Conservation (phyloP, 2,113 vertebrate species). For the Cisticola juncidis region DNA sequence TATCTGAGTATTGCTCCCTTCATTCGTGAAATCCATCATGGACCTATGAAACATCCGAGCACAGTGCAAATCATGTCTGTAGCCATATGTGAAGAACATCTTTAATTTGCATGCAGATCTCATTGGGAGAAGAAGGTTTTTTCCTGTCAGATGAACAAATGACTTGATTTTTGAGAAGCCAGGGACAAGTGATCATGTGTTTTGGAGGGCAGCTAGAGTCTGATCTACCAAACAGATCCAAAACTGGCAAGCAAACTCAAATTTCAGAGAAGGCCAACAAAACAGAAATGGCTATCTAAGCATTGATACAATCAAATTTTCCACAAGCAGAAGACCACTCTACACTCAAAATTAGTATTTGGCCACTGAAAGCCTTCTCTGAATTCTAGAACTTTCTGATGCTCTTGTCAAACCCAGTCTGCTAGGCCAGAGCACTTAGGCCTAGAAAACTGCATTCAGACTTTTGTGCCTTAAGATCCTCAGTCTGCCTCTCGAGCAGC, state of each 20-base stretch:
- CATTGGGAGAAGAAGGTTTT: background rate
- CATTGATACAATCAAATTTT: background rate
- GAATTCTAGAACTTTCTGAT: background rate
- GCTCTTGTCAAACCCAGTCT: background rate
- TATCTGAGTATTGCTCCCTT: slow-evolving; percentile 39
- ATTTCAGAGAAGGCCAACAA: background rate
- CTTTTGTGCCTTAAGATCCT: background rate
- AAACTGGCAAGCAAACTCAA: background rate
- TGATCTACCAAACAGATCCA: background rate
- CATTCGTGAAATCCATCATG: background rate
- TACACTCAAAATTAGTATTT: background rate
- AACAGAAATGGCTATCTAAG: background rate
- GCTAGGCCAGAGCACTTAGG: background rate
- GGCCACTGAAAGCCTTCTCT: background rate
- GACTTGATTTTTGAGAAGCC: slow-evolving; percentile 44
- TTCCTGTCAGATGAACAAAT: slow-evolving; percentile 18
- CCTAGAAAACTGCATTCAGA: background rate
- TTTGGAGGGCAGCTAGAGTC: slow-evolving; percentile 35
- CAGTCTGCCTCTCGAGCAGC: background rate
- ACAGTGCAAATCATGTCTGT: background rate
- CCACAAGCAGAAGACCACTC: background rate
- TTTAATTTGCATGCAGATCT: background rate
- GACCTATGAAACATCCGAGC: background rate
- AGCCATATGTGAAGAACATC: background rate
- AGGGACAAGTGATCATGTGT: background rate